A percentile compares a stretch with the other conserved stretches of the same genome.
Conservation (phyloP, 2,797 vertebrate species). For the Odontamblyopus lacepedii region DNA sequence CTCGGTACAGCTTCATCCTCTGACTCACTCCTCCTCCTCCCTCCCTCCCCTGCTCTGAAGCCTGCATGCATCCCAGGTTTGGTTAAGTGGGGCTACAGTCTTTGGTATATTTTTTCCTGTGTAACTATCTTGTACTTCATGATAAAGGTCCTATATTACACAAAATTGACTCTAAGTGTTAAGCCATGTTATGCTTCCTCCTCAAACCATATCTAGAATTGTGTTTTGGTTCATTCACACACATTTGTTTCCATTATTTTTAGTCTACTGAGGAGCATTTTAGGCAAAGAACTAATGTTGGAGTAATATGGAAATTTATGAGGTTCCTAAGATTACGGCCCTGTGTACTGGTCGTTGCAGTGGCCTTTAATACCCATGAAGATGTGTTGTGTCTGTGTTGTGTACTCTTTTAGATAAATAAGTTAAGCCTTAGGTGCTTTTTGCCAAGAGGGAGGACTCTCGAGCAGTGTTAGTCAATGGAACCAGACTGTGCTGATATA, state of each 20-base stretch:
- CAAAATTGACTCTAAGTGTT: no score
- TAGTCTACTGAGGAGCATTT: no score
- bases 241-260: no score
- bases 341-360: conserved; percentile 14
- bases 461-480: conserved; percentile 24
- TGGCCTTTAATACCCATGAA: conserved; percentile 42
- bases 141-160: not conserved
- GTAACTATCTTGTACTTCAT: not conserved
- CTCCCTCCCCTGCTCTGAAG: not conserved
- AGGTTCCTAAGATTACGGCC: not conserved
- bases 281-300: no score
- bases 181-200: no score
- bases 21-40: conserved; percentile 34
- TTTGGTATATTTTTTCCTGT: not conserved
- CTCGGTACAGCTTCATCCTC: conserved; percentile 42
- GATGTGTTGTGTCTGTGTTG: conserved; percentile 34
- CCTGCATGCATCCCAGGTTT: conserved; percentile 1
- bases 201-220: no score
- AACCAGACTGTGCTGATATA: conserved; percentile 22
- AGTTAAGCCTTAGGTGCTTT: conserved; percentile 47
- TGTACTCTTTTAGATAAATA: conserved; percentile 40
- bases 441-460: conserved; percentile 38
- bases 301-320: no score
- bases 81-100: not conserved
- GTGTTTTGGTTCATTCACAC: no score